Conservation (phyloP, 2,888 invertebrate species). For the Harmothoe impar region DNA sequence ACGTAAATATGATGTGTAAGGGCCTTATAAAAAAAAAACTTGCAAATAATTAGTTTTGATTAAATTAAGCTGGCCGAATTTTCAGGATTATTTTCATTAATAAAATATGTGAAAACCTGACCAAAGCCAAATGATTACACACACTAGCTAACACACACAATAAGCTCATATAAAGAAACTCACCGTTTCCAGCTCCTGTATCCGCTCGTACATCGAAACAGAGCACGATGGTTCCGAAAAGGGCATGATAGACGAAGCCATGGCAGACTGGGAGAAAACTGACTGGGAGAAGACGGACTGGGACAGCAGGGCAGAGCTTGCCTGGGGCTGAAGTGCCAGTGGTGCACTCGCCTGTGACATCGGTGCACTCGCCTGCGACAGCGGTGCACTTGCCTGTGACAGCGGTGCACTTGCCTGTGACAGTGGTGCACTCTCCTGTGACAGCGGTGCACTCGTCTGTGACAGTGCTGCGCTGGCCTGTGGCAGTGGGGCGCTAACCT, state of each 20-base stretch:
- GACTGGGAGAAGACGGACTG: not conserved
- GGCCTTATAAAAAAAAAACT: no score
- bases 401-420: not conserved
- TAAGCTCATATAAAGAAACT: conserved; percentile 7
- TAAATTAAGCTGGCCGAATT: no score
- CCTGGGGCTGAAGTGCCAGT: not conserved
- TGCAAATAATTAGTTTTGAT: no score
- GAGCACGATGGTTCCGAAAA: conserved; percentile 44
- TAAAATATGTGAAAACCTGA: no score
- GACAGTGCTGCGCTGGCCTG: not conserved
- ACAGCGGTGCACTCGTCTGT: not conserved
- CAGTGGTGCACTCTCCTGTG: not conserved
- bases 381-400: not conserved
- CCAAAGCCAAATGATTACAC: no score
- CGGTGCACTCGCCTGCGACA: not conserved
- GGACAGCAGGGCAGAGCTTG: not conserved
- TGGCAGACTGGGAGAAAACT: conserved; percentile 61
- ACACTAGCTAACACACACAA: not conserved
- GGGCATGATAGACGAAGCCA: conserved; percentile 68
- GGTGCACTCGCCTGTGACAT: not conserved
- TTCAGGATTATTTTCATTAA: no score
- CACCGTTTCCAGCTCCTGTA: conserved; percentile 65
- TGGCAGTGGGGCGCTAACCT: not conserved
- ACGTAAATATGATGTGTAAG: no score
- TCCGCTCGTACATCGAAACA: conserved; percentile 37